Percentiles rank a stretch among this genome's conserved stretches.
phyloP scores from a whole-genome alignment of 2,797 vertebrate genomes.

The Cynopterus sphinx region DNA sequence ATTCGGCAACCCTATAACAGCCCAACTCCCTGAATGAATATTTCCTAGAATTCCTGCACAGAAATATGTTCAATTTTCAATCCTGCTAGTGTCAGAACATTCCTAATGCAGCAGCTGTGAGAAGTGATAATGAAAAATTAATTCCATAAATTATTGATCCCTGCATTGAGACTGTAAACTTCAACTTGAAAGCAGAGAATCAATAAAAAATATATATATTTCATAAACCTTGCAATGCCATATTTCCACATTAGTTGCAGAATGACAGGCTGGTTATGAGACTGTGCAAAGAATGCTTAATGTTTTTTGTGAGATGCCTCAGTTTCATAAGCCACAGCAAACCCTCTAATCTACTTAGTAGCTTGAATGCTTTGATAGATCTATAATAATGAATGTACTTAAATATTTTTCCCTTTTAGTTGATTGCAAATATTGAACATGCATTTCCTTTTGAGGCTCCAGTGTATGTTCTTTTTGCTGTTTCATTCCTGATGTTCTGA shows the following conservation, averaged over 20 bases:
- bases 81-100: slow-evolving; percentile 37
- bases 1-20: slow-evolving; percentile 21
- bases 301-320: slow-evolving; percentile 3
- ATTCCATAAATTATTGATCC: slow-evolving; percentile 71
- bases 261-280: slow-evolving; percentile 28
- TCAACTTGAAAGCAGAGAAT: slow-evolving; percentile 69
- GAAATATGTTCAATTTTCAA: slow-evolving; percentile 58
- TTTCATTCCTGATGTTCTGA: neutral
- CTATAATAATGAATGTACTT: neutral
- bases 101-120: slow-evolving; percentile 55
- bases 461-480: neutral
- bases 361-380: slow-evolving; percentile 6
- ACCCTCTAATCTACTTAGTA: neutral
- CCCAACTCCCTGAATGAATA: neutral
- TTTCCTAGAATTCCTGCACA: slow-evolving; percentile 42
- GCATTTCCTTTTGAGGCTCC: neutral
- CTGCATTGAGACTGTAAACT: slow-evolving; percentile 55
- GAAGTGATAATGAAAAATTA: slow-evolving; percentile 75
- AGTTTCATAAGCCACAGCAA: neutral
- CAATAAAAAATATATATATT: slow-evolving; percentile 59
- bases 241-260: slow-evolving; percentile 48
- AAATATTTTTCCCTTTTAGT: slow-evolving; percentile 29
- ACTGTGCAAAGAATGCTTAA: neutral
- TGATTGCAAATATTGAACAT: slow-evolving; percentile 1
- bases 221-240: slow-evolving; percentile 47